Evolutionary conservation across 92 coral and sea anemone species (phyloP).

Genomic region (Actinernus sp.): DNA sequence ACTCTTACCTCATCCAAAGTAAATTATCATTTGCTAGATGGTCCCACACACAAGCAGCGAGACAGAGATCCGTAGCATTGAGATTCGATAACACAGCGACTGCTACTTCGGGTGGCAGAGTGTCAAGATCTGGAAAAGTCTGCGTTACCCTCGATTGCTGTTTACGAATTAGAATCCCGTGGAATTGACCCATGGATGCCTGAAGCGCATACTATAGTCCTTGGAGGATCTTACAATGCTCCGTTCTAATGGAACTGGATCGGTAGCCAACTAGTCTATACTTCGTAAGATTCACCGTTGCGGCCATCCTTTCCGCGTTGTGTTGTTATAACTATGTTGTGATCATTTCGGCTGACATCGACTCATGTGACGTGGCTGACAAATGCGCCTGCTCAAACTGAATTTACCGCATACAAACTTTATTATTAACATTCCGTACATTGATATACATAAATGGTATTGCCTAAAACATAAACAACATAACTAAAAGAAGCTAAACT

Average conservation of each 20-base stretch:
- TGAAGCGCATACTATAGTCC: slow-evolving; percentile 56
- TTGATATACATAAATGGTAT: no score
- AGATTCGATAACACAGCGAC: slow-evolving; percentile 89
- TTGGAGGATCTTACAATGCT: not conserved
- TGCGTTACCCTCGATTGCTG: slow-evolving; percentile 53
- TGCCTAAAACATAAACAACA: no score
- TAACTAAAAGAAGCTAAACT: no score
- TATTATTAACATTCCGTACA: no score
- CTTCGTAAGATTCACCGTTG: not conserved
- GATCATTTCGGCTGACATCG: slow-evolving; percentile 68
- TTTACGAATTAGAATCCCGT: slow-evolving; percentile 71
- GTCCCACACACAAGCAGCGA: slow-evolving; percentile 98
- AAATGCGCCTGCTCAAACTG: slow-evolving; percentile 63
- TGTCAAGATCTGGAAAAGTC: slow-evolving; percentile 90
- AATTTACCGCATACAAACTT: no score
- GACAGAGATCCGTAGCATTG: slow-evolving; percentile 97
- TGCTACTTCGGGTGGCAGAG: slow-evolving; percentile 95
- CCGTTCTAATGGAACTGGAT: not conserved
- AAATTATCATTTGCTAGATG: slow-evolving; percentile 90
- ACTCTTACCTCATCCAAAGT: slow-evolving; percentile 93
- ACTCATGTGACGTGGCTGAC: slow-evolving; percentile 71
- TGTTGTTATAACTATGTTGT: slow-evolving; percentile 51
- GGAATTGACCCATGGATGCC: slow-evolving; percentile 85
- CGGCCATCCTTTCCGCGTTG: not conserved
- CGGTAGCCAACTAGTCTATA: not conserved